Percentiles rank a stretch among this genome's conserved stretches.
phyloP scores from a whole-genome alignment of 1,140 invertebrate species.

The Trissolcus basalis region DNA sequence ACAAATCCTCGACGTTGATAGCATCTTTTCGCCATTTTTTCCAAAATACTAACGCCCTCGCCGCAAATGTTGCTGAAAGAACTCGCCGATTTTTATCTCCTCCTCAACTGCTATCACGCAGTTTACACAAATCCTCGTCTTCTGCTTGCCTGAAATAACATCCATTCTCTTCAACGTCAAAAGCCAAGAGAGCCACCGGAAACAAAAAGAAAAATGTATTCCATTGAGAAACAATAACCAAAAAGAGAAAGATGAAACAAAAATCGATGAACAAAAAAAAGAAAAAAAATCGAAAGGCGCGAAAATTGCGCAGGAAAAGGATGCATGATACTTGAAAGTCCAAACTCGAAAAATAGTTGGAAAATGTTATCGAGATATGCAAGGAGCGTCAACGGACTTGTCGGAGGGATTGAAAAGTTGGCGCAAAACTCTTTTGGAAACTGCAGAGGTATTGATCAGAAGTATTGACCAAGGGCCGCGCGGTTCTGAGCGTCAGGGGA shows the following conservation, averaged over 20 bases:
- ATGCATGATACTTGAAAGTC: too few relatives aligned
- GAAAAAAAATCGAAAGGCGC: too few relatives aligned
- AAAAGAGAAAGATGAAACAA: too few relatives aligned
- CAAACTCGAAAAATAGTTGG: background rate
- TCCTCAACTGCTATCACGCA: constrained; percentile 9
- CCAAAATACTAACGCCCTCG: background rate
- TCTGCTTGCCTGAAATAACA: constrained; percentile 5
- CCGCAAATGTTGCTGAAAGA: constrained; percentile 11
- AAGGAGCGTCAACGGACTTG: constrained; percentile 13
- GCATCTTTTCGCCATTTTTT: constrained; percentile 15
- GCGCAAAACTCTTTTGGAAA: constrained; percentile 5
- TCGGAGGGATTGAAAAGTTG: constrained; percentile 28
- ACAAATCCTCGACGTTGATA: constrained; percentile 3
- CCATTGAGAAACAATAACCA: too few relatives aligned
- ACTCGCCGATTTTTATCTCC: constrained; percentile 18
- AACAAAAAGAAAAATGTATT: too few relatives aligned
- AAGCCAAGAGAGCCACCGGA: too few relatives aligned
- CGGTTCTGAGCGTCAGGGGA: constrained; percentile 27
- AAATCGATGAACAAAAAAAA: too few relatives aligned
- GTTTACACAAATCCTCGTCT: constrained; percentile 10
- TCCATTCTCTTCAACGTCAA: constrained; percentile 4
- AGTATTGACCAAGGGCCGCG: constrained; percentile 21
- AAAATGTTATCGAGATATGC: constrained; percentile 15
- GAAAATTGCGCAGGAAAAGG: too few relatives aligned
- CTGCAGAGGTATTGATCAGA: constrained; percentile 18